Percentiles rank a stretch among this genome's conserved stretches.
Evolutionary conservation across 2,797 vertebrate genomes (phyloP).

Genomic region (Argyrosomus regius): DNA sequence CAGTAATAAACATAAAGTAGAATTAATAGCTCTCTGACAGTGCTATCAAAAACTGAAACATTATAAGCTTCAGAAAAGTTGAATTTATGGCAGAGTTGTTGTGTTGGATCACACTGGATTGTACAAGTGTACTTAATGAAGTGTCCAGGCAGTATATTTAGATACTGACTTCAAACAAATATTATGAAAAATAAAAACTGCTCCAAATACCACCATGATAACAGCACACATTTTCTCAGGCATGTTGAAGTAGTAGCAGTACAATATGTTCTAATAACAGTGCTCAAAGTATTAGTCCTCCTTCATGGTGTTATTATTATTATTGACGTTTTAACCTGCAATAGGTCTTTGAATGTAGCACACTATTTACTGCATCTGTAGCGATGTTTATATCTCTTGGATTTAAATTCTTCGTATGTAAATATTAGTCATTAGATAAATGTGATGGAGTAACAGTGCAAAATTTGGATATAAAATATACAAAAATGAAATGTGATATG

Average conservation of each 20-base stretch:
- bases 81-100: too few relatives aligned
- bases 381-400: neutral
- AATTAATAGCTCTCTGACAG: too few relatives aligned
- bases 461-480: neutral
- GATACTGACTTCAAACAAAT: too few relatives aligned
- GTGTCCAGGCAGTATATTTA: too few relatives aligned
- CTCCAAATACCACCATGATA: too few relatives aligned
- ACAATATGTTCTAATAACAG: neutral
- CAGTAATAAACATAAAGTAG: too few relatives aligned
- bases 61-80: too few relatives aligned
- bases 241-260: neutral
- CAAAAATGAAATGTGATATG: neutral
- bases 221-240: neutral
- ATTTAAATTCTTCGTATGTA: neutral
- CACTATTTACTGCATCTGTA: neutral
- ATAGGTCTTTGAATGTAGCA: neutral
- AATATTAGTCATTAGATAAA: neutral
- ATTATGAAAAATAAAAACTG: too few relatives aligned
- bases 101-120: too few relatives aligned
- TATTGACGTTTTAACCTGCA: slow-evolving; percentile 1
- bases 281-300: neutral
- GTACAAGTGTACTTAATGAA: too few relatives aligned
- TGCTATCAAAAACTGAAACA: too few relatives aligned
- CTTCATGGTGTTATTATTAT: neutral
- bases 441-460: neutral